Percentiles rank a stretch among this genome's conserved stretches.
Evolutionary conservation across 2,888 invertebrate species (phyloP).

Genomic region (Trissolcus brochymenae): DNA sequence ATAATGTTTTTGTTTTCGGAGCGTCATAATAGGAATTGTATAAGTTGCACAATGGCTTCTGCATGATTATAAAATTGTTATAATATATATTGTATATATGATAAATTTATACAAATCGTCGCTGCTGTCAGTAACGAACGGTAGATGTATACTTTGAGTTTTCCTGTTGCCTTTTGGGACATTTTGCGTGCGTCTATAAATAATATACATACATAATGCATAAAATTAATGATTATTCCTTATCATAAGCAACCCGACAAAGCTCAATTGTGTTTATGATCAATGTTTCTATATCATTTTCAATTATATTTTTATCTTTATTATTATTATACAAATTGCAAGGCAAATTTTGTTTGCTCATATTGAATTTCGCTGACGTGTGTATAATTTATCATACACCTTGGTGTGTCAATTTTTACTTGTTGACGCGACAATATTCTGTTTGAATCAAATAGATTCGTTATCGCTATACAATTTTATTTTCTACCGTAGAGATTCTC

Average conservation of each 20-base stretch:
- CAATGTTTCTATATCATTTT: conserved; percentile 23
- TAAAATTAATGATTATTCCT: conserved; percentile 16
- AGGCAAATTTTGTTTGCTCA: background rate
- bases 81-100: conserved; percentile 49
- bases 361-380: conserved; percentile 10
- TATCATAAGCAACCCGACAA: conserved; percentile 34
- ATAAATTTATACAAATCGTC: conserved; percentile 46
- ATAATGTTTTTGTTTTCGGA: conserved; percentile 3
- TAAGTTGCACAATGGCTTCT: conserved; percentile 15
- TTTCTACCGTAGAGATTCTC: background rate
- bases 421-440: conserved; percentile 1
- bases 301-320: no score
- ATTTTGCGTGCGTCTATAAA: conserved; percentile 36
- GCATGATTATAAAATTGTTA: conserved; percentile 40
- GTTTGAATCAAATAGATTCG: conserved; percentile 5
- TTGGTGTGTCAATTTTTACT: conserved; percentile 5
- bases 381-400: conserved; percentile 14
- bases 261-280: conserved; percentile 45
- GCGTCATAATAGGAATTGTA: conserved; percentile 9
- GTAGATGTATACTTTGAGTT: conserved; percentile 46
- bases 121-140: conserved; percentile 20
- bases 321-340: no score
- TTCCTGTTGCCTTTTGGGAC: conserved; percentile 30
- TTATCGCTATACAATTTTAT: conserved; percentile 1
- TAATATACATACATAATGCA: conserved; percentile 9